Evolutionary conservation across 2,888 invertebrate species (phyloP).

Genomic region (Eristalinus sepulchralis): DNA sequence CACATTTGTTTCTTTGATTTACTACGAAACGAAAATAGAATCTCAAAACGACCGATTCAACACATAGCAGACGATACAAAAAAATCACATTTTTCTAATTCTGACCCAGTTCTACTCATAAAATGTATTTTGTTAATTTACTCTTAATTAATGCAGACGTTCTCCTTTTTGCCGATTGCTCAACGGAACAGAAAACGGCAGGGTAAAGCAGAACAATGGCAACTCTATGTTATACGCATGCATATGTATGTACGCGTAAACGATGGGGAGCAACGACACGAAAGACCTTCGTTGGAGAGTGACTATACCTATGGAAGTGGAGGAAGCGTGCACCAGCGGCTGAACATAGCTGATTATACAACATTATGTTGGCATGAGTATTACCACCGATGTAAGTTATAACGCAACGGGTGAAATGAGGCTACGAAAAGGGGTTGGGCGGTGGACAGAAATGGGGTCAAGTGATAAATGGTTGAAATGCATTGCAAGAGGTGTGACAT

Average conservation of each 20-base stretch:
- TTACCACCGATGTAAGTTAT: background rate
- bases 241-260: background rate
- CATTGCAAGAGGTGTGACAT: conserved; percentile 1
- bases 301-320: conserved; percentile 48
- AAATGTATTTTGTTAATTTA: conserved; percentile 65
- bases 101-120: conserved; percentile 59
- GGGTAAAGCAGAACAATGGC: conserved; percentile 38
- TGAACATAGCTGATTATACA: conserved; percentile 13
- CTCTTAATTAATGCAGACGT: conserved; percentile 72
- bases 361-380: conserved; percentile 34
- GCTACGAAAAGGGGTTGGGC: conserved; percentile 5
- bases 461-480: conserved; percentile 30
- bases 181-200: conserved; percentile 46
- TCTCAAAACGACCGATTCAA: background rate
- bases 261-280: conserved; percentile 60
- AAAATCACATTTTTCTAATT: conserved; percentile 29
- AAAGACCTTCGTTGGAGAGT: conserved; percentile 64
- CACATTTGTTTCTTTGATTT: background rate
- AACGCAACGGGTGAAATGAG: background rate
- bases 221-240: conserved; percentile 4
- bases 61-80: background rate
- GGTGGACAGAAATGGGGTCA: conserved; percentile 43
- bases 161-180: conserved; percentile 64
- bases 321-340: conserved; percentile 50
- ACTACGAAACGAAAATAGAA: conserved; percentile 12